Evolutionary conservation across 1,140 invertebrate genomes (phyloP), one percentile per base, ranked within the genome.

Genomic region (Orchesella cincta): DNA sequence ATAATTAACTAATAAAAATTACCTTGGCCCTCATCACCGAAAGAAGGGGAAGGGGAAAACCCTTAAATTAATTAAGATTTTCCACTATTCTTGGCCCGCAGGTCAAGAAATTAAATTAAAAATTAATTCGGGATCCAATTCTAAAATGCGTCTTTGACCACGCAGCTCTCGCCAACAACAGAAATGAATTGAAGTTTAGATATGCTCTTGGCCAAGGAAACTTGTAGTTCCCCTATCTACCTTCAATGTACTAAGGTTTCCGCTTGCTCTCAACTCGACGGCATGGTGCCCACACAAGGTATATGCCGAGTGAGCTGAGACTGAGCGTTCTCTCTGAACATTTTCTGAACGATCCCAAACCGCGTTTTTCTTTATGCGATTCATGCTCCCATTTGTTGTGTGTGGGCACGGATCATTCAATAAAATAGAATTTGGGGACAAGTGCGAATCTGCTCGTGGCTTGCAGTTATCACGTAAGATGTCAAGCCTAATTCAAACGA

Each of bases 1-100:
- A 67, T 31, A 67, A 67, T 67, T 33, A 14, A 67, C n/a, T 31
- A 8, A 20, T 20, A 46, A 46, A 31, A 67, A 67, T 67, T 67
- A 67, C 62, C 62, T 67, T 67, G 62, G 62, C 62, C 62, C 62
- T 67, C 62, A 67, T 67, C 62, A 31, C 62, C 62, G 12, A 14
- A 29, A 31, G 12, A 14, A n/a, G 62, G 26, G 26, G 31, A 67
- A 67, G 31, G 23, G 28, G 26, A 12, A 31, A 31, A 67, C 62
- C 62, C 3, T 31, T 46, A 12, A 46, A 20, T 46, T 46, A 12
- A 20, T 46, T 46, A 46, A 2, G 8, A 29, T n/a, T 67, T 5
- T 67, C 62, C 62, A 67, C 26, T 67, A 2, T 33, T 67, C 62
- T 67, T 67, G 62, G 62, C 62, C 62, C 62, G 62, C 26, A 67